Base-by-base conservation (phyloP, 2,888 invertebrate species). In the Aphodius sticticus region DNA sequence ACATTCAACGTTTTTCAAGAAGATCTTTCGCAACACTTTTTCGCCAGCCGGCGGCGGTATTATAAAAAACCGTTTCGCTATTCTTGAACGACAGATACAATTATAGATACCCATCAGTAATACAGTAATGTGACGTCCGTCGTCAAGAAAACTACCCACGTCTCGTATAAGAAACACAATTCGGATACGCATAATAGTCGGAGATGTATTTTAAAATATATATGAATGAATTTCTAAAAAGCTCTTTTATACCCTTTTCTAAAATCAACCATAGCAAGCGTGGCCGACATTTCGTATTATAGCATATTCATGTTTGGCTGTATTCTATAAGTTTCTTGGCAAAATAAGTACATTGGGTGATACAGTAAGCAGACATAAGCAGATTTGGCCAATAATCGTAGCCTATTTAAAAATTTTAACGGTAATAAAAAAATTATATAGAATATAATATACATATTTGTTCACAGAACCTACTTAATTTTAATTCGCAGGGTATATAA, bases 101-200 rank as follows among this genome's bases (percentile, higher is more conserved):
- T 74, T 74, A 74, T 74, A 74, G 74, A 74, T 74, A 74, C 36
- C 35, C 26, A 74, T 74, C 74, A 36, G 74, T 74, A 74, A 74
- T 74, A 74, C 74, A 74, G 74, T 74, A 74, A 74, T 74, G 74
- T 74, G 74, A 81, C 81, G 76, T 79, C 53, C 53, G 3, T 53
- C 53, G 53, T 53, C 53, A 53, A 53, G 9, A 12, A 9, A 53
- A 12, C 53, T 53, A 53, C 53, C 53, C 53, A 53, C 53, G 53
- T 53, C 53, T 53, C 53, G 7, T 53, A 12, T 53, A 53, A 53
- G 53, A 53, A 53, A 53, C 53, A 53, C 53, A 53, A 53, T 53
- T 53, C 53, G 4, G 53, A 53, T 53, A 53, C 6, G 53, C 12
- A 53, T 53, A 53, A 53, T 53, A 53, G 53, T 9, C 53, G 53